A percentile compares a stretch with the other conserved stretches of the same genome.
Conservation (phyloP, 2,888 invertebrate genomes). For the Lasius fuliginosus region DNA sequence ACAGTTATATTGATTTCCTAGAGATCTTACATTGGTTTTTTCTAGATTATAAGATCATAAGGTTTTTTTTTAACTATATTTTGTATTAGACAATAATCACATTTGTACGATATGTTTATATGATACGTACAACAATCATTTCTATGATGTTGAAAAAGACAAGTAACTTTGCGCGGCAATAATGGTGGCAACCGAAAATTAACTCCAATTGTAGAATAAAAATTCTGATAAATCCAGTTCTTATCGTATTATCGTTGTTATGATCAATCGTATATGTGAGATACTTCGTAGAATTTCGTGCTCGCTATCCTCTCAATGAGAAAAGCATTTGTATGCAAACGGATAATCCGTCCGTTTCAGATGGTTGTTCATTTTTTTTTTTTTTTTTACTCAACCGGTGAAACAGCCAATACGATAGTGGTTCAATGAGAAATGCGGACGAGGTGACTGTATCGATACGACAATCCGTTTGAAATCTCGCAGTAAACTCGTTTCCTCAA, state of each 20-base stretch:
- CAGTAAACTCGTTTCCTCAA: constrained; percentile 75
- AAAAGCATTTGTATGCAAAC: constrained; percentile 21
- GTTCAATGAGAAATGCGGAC: constrained; percentile 27
- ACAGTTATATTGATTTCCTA: too few relatives aligned
- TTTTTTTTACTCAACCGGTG: constrained; percentile 12
- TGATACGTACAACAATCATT: not conserved
- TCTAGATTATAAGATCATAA: not conserved
- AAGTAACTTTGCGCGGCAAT: not conserved
- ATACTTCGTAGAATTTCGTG: constrained; percentile 7
- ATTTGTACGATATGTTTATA: not conserved
- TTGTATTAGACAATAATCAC: not conserved
- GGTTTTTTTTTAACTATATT: not conserved
- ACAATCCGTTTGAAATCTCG: constrained; percentile 64
- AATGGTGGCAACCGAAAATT: not conserved
- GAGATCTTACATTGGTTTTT: too few relatives aligned
- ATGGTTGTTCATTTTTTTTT: constrained; percentile 16
- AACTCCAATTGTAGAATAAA: constrained; percentile 1
- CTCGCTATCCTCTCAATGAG: not conserved
- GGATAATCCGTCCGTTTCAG: constrained; percentile 42
- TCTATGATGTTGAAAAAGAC: not conserved
- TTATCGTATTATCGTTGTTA: constrained; percentile 13
- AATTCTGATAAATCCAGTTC: constrained; percentile 3
- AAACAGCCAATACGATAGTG: constrained; percentile 45
- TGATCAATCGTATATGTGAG: not conserved
- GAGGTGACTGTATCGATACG: constrained; percentile 40